phyloP scores from a whole-genome alignment of 1,140 invertebrate species.

The Aethina tumida region DNA sequence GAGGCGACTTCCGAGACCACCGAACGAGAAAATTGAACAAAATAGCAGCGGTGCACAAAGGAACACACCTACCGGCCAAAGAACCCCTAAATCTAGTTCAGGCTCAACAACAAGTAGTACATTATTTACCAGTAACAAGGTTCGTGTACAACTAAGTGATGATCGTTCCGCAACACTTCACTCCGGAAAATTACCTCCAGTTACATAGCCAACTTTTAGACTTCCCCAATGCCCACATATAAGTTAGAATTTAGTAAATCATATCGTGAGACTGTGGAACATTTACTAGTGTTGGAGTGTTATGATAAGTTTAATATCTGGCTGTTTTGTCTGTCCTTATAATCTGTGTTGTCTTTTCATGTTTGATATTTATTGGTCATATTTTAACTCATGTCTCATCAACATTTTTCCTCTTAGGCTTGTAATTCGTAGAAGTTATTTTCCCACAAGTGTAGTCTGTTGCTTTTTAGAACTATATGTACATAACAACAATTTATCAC shows the following conservation, averaged over 20 bases:
- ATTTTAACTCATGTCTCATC: too few relatives aligned
- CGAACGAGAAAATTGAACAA: slow-evolving; percentile 46
- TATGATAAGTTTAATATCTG: too few relatives aligned
- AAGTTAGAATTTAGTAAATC: slow-evolving; percentile 9
- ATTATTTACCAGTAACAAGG: slow-evolving; percentile 22
- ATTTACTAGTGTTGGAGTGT: too few relatives aligned
- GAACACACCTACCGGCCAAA: slow-evolving; percentile 16
- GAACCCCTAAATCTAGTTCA: slow-evolving; percentile 20
- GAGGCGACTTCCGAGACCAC: slow-evolving; percentile 78
- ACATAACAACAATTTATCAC: too few relatives aligned
- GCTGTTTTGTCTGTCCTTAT: too few relatives aligned
- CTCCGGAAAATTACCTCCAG: slow-evolving; percentile 34
- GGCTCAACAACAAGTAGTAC: slow-evolving; percentile 8
- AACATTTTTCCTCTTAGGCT: too few relatives aligned
- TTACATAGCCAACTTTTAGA: slow-evolving; percentile 28
- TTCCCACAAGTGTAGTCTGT: too few relatives aligned
- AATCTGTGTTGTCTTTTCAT: too few relatives aligned
- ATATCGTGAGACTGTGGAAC: slow-evolving; percentile 7
- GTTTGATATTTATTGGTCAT: too few relatives aligned
- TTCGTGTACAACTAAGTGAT: slow-evolving; percentile 33
- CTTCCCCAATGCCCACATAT: slow-evolving; percentile 7
- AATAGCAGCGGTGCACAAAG: slow-evolving; percentile 16
- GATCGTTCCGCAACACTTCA: slow-evolving; percentile 36
- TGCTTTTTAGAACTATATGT: too few relatives aligned
- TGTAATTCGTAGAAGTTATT: too few relatives aligned